These are phyloP conservation scores for Lepisosteus osseus DNA, from an alignment of 2,113 vertebrate species.

Conservation along the genomic window DNA sequence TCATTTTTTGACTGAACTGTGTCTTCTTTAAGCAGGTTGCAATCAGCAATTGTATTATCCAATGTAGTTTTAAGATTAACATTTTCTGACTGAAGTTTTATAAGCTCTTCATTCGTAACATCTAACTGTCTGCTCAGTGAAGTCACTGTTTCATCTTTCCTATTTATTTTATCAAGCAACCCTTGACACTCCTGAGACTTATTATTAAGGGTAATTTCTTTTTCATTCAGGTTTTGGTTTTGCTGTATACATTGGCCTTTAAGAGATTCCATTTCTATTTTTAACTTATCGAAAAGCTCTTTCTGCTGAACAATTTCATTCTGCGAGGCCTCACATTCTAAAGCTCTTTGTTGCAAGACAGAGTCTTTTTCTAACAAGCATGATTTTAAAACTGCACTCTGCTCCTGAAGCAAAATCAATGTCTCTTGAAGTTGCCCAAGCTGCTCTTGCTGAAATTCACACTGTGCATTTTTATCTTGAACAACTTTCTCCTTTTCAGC, in stretches of 20 bases:
- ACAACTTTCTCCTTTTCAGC: constrained; percentile 55
- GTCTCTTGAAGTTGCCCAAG: constrained; percentile 60
- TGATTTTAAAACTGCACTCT: constrained; percentile 57
- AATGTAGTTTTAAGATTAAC: constrained; percentile 41
- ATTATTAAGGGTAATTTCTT: constrained; percentile 47
- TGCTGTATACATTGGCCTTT: constrained; percentile 45
- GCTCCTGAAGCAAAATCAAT: constrained; percentile 60
- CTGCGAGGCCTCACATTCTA: constrained; percentile 44
- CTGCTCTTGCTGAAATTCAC: constrained; percentile 49
- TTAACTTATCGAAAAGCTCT: constrained; percentile 38
- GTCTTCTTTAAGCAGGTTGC: constrained; percentile 45
- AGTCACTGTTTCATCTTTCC: constrained; percentile 52
- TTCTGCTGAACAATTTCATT: constrained; percentile 47
- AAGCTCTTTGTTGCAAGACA: constrained; percentile 53
- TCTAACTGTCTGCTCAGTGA: constrained; percentile 58
- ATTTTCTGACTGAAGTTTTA: constrained; percentile 57
- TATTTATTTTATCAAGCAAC: constrained; percentile 54
- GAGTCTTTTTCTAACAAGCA: constrained; percentile 58
- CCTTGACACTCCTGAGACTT: constrained; percentile 46
- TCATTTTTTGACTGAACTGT: constrained; percentile 47
- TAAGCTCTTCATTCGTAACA: constrained; percentile 48
- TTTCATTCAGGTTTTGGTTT: constrained; percentile 51
- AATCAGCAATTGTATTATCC: constrained; percentile 51
- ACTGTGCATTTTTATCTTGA: constrained; percentile 46
- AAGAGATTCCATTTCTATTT: constrained; percentile 54